Evolutionary conservation across 2,888 invertebrate species (phyloP), one percentile per base, ranked within the genome.

Genomic region (Thecophora atra): DNA sequence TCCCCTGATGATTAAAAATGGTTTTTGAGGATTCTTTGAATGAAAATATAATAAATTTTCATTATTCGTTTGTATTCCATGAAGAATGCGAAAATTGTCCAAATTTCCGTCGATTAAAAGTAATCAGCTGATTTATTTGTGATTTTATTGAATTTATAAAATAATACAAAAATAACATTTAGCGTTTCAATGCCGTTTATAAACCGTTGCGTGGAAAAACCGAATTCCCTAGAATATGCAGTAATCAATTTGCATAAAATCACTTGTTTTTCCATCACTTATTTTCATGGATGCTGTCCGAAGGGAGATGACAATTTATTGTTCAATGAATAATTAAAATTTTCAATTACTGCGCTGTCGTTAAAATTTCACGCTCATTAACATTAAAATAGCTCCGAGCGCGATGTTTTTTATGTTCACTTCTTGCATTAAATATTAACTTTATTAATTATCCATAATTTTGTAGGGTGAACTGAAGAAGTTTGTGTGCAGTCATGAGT

Each of bases 321-420:
- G 24, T 54, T 21, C 21, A 6, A 21, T 58, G 28, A 24, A 64
- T 15, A 64, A 47, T 21, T 47, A 64, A 64, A n/a, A 47, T 8
- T 21, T 47, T 24, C 8, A 64, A 64, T 47, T 64, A 26, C 47
- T 47, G 26, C 47, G 44, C 44, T 44, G 21, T 64, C 26, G 21
- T 24, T 64, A 17, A 47, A 64, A 47, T 47, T 47, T 58, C 24
- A 11, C 15, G 1, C 7, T 58, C 15, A 17, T 28, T 58, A 58
- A 3, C 26, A 28, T 58, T 13, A 54, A 54, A 54, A 54, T 54
- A 54, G 24, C 21, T 51, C n/a, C 13, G 51, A 37, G 37, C 37
- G 1, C 37, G 37, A 37, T 2, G 37, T 8, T 30, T 37, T 37
- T 37, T 37, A 8, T 37, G 2, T 11, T 37, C 37, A 37, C 6